These are phyloP conservation scores for Bryconaethiops microstoma DNA, from an alignment of 2,797 vertebrate genomes.

Conservation along the genomic window DNA sequence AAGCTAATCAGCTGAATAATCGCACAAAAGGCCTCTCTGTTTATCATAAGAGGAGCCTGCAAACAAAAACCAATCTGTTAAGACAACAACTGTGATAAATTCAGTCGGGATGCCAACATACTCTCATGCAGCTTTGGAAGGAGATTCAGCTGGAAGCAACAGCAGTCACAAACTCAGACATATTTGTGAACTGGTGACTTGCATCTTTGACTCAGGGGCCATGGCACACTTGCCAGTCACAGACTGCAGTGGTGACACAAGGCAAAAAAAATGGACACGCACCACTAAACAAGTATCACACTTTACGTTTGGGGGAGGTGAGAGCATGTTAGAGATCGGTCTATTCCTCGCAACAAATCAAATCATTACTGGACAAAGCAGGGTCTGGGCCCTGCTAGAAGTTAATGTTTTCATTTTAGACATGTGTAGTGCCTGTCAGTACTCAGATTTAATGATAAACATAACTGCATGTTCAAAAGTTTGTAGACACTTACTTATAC, in stretches of 20 bases:
- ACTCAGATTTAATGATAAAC: not conserved
- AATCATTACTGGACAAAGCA: not conserved
- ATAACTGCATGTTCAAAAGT: not conserved
- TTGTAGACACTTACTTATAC: not conserved
- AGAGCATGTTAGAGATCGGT: not conserved
- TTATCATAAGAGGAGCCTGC: not conserved
- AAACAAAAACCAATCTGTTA: constrained; percentile 11
- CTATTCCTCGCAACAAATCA: not conserved
- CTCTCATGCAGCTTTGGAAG: not conserved
- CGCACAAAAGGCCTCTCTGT: not conserved
- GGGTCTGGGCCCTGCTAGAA: not conserved
- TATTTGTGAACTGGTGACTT: constrained; percentile 7
- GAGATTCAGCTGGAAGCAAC: not conserved
- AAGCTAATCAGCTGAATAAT: constrained; percentile 22
- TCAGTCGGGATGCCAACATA: not conserved
- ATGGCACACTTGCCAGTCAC: not conserved
- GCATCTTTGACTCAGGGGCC: not conserved
- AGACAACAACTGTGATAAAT: not conserved
- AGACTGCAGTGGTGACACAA: not conserved
- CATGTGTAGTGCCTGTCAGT: not conserved
- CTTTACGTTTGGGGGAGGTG: not conserved
- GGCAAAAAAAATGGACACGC: not conserved
- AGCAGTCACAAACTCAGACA: not conserved
- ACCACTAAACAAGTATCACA: not conserved
- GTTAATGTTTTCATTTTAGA: not conserved